These are phyloP conservation scores for Lathamus discolor DNA, from an alignment of 2,113 vertebrate genomes.

Conservation along the genomic window DNA sequence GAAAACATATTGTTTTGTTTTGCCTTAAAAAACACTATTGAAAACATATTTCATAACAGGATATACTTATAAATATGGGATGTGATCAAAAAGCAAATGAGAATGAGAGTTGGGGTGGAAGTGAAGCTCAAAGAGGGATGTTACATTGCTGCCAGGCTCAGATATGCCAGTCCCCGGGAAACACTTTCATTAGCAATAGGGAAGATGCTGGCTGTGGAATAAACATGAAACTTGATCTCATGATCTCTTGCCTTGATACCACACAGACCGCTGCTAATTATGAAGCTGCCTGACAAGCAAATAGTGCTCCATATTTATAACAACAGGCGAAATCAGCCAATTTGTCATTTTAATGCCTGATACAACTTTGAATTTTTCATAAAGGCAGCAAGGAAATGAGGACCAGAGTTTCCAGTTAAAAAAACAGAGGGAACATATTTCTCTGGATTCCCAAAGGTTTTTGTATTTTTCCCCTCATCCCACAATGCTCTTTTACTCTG, in stretches of 20 bases:
- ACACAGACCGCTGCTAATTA: conserved; percentile 47
- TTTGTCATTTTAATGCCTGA: conserved; percentile 37
- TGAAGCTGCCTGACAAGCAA: conserved; percentile 52
- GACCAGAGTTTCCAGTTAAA: not conserved
- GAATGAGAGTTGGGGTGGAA: conserved; percentile 43
- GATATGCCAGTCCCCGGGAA: conserved; percentile 46
- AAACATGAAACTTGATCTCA: conserved; percentile 59
- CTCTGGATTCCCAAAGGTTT: not conserved
- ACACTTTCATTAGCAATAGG: conserved; percentile 52
- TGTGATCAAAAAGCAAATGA: conserved; percentile 39
- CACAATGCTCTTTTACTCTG: not conserved
- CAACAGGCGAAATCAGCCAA: conserved; percentile 42
- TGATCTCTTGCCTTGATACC: conserved; percentile 53
- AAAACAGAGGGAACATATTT: not conserved
- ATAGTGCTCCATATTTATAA: conserved; percentile 41
- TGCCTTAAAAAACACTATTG: not conserved
- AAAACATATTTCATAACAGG: not conserved
- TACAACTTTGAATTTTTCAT: conserved; percentile 58
- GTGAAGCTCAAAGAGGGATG: conserved; percentile 39
- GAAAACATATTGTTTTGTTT: not conserved
- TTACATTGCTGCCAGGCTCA: conserved; percentile 44
- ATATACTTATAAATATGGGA: conserved; percentile 21
- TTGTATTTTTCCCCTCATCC: not conserved
- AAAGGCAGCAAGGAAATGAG: not conserved
- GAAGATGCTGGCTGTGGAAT: conserved; percentile 32